Evolutionary conservation across 2,888 invertebrate genomes (phyloP).

Genomic region (Campoplex capitator): DNA sequence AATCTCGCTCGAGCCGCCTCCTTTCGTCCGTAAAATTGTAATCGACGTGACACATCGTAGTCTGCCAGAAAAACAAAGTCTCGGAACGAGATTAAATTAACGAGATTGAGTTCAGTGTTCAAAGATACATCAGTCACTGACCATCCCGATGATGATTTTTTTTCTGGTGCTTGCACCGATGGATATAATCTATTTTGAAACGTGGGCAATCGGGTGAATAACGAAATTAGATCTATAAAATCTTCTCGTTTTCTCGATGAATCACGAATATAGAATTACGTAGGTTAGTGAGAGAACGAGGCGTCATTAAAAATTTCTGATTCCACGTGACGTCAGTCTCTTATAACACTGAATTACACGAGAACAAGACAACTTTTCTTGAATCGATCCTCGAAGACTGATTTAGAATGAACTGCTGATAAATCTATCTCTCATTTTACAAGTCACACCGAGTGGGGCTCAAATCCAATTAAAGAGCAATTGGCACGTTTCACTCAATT

Average conservation of each 20-base stretch:
- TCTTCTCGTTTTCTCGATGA: background rate
- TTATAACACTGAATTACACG: background rate
- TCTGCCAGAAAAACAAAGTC: conserved; percentile 3
- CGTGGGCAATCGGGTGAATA: background rate
- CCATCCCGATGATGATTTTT: background rate
- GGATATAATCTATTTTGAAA: background rate
- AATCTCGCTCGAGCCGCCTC: conserved; percentile 20
- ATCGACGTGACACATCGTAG: conserved; percentile 56
- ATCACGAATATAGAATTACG: conserved; percentile 5
- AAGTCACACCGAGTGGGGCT: background rate
- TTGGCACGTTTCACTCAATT: background rate
- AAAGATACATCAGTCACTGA: conserved; percentile 1
- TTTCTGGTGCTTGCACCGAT: background rate
- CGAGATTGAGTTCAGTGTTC: background rate
- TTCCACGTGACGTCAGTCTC: conserved; percentile 18
- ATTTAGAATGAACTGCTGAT: background rate
- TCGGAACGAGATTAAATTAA: conserved; percentile 38
- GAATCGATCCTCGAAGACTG: background rate
- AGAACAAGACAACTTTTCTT: background rate
- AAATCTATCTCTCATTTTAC: background rate
- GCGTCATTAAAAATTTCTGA: conserved; percentile 39
- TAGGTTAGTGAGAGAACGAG: conserved; percentile 27
- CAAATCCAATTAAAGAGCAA: background rate
- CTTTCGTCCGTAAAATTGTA: conserved; percentile 64
- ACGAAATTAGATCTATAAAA: conserved; percentile 1